Base-by-base conservation (phyloP, 2,797 vertebrate species). In the Oryzias dopingdopingensis region DNA sequence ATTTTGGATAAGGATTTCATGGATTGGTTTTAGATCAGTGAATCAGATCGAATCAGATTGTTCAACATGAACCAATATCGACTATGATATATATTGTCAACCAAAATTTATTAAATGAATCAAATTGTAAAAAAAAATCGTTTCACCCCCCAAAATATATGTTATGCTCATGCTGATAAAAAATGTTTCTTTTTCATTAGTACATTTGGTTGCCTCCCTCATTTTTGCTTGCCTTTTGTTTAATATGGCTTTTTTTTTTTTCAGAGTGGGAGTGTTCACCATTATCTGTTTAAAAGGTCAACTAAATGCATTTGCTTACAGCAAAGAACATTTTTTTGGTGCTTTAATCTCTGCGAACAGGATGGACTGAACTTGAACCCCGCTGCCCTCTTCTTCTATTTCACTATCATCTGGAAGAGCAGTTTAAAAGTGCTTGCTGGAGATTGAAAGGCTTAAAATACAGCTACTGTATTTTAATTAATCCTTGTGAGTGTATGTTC, bases 381-480 rank as follows among this genome's bases (percentile, higher is more conserved):
- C 58, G 46, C 66, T 52, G 26, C 74, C 61, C 65, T 62, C 44
- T 15, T 13, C 13, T 18, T 20, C 17, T 12, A 4, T 46, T 17
- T 59, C 42, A 14, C 52, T 59, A 70, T 72, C 60, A 67, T 49
- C 57, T 23, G 20, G 49, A 53, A 62, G 54, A 12, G 1, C 0
- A 63, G 23, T 12, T 18, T 59, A 29, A 32, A 43, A 66, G 12
- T 54, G 14, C 18, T 56, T 60, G 49, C 42, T 40, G 23, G 50
- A 63, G 56, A 62, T 14, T 65, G 57, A 70, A 67, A 62, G 26
- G 44, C 62, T 65, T 62, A 56, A 4, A 17, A 49, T 29, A 40
- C 48, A 18, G 57, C 46, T 44, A 52, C n/a, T 57, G 49, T 56
- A 60, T 80, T 72, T 64, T 49, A 77, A 75, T 77, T 53, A 65